phyloP scores from a whole-genome alignment of 2,113 vertebrate genomes.

The Glaucidium brasilianum region DNA sequence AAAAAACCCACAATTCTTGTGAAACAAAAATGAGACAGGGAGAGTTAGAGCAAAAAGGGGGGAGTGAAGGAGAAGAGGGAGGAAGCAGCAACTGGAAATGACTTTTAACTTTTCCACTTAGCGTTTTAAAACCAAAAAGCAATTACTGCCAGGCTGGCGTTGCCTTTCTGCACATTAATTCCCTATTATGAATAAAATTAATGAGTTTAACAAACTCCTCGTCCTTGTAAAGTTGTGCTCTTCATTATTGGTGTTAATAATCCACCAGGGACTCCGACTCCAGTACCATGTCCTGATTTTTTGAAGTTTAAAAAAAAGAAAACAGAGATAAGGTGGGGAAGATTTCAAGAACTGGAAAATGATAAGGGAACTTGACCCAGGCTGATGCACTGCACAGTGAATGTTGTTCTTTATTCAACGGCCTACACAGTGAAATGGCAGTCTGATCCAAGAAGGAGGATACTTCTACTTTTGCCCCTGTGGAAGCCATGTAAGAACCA shows the following conservation, averaged over 20 bases:
- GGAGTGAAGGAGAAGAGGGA: neutral
- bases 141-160: conserved; percentile 28
- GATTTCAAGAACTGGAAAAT: neutral
- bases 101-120: conserved; percentile 3
- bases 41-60: neutral
- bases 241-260: conserved; percentile 62
- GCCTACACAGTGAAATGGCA: neutral
- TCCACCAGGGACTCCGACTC: neutral
- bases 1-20: neutral
- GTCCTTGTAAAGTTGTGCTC: conserved; percentile 52
- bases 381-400: neutral
- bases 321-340: neutral
- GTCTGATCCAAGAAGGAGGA: neutral
- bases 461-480: neutral
- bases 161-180: conserved; percentile 65
- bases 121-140: conserved; percentile 46
- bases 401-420: neutral
- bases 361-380: neutral
- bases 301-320: neutral
- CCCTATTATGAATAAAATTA: conserved; percentile 72
- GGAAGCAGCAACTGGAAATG: neutral
- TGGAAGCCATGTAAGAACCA: neutral
- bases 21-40: neutral
- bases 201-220: conserved; percentile 66
- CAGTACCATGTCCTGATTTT: neutral